Evolutionary conservation across 2,113 vertebrate genomes (phyloP).

Genomic region (Hypanus sabinus): DNA sequence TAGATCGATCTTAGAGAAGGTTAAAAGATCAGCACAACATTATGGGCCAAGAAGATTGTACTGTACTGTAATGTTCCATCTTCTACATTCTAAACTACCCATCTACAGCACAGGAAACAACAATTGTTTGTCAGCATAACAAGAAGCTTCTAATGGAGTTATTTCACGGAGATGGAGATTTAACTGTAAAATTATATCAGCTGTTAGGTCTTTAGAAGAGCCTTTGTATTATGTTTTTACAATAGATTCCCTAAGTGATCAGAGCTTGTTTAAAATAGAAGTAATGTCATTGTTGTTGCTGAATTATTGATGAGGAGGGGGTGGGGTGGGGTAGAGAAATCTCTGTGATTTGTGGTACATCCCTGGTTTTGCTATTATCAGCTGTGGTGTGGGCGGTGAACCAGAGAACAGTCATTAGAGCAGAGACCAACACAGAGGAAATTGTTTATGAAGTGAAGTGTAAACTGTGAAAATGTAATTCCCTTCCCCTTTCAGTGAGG

Average conservation of each 20-base stretch:
- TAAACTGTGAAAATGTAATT: constrained; percentile 17
- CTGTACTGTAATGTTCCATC: no score
- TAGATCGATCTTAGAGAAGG: no score
- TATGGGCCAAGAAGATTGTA: no score
- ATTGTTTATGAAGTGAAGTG: background rate
- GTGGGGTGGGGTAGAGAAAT: background rate
- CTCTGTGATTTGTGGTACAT: background rate
- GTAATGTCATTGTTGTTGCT: background rate
- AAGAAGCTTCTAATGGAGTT: background rate
- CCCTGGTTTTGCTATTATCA: background rate
- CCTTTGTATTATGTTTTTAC: no score
- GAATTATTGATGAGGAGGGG: background rate
- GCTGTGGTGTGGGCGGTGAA: background rate
- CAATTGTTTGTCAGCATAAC: background rate
- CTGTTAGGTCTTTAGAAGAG: background rate
- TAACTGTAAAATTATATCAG: background rate
- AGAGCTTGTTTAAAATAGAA: background rate
- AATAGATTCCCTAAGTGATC: background rate
- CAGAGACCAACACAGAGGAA: background rate
- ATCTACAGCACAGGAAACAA: background rate
- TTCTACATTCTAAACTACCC: background rate
- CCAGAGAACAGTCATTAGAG: background rate
- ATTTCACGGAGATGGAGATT: background rate
- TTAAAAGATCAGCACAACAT: no score
- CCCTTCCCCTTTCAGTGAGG: background rate